Evolutionary conservation across 2,113 vertebrate species (phyloP).

Genomic region (Microtus richardsoni): DNA sequence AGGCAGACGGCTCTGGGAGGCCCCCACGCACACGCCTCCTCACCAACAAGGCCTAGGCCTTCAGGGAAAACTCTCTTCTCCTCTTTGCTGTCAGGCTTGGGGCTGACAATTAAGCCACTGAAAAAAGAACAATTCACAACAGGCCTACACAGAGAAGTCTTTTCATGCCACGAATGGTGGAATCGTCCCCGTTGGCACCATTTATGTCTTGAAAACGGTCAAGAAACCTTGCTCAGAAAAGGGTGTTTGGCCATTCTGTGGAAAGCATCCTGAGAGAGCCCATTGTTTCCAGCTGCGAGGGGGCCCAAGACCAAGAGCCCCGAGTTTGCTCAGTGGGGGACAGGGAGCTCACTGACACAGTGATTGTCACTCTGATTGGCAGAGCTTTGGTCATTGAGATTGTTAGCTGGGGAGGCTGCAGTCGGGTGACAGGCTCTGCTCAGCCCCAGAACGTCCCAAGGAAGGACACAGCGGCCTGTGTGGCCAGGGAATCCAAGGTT

Average conservation of each 20-base stretch:
- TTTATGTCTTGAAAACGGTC: neutral
- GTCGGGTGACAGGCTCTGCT: neutral
- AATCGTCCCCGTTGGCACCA: neutral
- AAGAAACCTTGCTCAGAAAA: neutral
- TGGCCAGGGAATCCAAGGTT: neutral
- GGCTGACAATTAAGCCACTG: constrained; percentile 29
- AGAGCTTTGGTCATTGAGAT: neutral
- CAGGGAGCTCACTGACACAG: neutral
- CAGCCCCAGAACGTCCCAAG: neutral
- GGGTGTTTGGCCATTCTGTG: neutral
- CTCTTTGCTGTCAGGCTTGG: neutral
- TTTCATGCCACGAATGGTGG: neutral
- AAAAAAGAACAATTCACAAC: constrained; percentile 38
- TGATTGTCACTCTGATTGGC: neutral
- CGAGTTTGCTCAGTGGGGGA: neutral
- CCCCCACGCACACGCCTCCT: neutral
- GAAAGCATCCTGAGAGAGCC: neutral
- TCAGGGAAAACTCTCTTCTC: neutral
- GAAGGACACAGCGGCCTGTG: neutral
- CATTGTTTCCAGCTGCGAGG: constrained; percentile 48
- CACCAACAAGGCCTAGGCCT: neutral
- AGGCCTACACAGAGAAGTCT: constrained; percentile 47
- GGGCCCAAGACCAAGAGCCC: neutral
- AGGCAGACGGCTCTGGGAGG: fast-evolving
- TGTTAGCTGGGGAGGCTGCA: neutral